Evolutionary conservation across 1,140 invertebrate species (phyloP).

Genomic region (Aphis craccivora): DNA sequence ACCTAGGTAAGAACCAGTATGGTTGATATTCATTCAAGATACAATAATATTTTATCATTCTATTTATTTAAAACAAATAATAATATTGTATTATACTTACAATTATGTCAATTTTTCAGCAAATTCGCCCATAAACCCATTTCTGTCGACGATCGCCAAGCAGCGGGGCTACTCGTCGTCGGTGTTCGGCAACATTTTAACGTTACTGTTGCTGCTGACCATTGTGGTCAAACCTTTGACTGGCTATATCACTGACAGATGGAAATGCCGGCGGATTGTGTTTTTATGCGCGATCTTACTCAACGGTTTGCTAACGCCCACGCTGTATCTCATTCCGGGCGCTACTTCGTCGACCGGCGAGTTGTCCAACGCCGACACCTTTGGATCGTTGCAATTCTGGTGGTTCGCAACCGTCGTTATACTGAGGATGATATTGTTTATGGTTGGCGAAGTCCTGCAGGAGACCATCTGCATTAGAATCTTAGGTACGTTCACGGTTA

Average conservation of each 20-base stretch:
- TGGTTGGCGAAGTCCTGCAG: conserved; percentile 30
- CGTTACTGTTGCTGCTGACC: background rate
- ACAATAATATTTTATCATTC: too few species aligned
- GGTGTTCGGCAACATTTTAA: background rate
- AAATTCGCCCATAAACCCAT: conserved; percentile 33
- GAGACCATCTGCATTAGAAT: conserved; percentile 28
- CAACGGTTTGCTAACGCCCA: background rate
- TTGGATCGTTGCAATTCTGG: background rate
- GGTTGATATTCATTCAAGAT: too few species aligned
- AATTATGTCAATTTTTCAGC: background rate
- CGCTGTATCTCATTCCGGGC: background rate
- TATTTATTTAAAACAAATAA: too few species aligned
- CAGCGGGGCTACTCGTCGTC: background rate
- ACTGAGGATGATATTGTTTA: conserved; percentile 7
- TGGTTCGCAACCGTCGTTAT: background rate
- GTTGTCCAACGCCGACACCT: background rate
- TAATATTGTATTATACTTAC: background rate
- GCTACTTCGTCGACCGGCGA: background rate
- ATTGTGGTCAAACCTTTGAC: conserved; percentile 36
- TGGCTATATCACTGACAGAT: conserved; percentile 23
- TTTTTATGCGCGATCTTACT: background rate
- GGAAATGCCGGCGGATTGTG: conserved; percentile 7
- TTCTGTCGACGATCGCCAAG: conserved; percentile 17
- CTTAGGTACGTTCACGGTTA: background rate
- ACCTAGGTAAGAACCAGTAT: too few species aligned